phyloP scores from a whole-genome alignment of 2,888 invertebrate genomes.

The Noctua janthina region DNA sequence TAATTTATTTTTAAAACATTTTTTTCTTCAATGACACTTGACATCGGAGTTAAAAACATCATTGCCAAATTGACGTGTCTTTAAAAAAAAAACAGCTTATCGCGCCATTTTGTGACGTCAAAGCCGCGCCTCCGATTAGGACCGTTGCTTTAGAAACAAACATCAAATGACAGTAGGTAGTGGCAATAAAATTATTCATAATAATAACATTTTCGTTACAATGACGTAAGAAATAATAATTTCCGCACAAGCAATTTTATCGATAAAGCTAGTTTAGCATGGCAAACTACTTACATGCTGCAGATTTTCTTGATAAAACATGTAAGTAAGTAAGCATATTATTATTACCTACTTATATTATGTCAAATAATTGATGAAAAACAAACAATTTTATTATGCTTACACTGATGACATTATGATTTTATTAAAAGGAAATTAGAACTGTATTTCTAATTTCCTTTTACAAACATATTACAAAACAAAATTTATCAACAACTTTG shows the following conservation, averaged over 20 bases:
- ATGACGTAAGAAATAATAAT: conserved; percentile 26
- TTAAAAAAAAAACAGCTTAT: conserved; percentile 52
- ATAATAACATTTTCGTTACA: conserved; percentile 20
- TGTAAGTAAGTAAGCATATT: not conserved
- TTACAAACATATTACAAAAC: conserved; percentile 9
- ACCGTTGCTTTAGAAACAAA: conserved; percentile 54
- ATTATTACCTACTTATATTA: not conserved
- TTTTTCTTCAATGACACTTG: conserved; percentile 32
- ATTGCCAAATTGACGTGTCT: conserved; percentile 2
- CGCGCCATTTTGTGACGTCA: conserved; percentile 71
- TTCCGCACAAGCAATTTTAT: conserved; percentile 32
- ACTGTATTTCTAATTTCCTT: not conserved
- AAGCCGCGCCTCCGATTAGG: conserved; percentile 76
- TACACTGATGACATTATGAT: conserved; percentile 9
- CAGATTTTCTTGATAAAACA: not conserved
- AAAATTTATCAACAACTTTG: conserved; percentile 10
- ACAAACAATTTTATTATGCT: not conserved
- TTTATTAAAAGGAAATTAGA: not conserved
- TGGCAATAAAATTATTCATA: conserved; percentile 10
- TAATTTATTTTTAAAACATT: conserved; percentile 17
- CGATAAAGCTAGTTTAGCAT: conserved; percentile 5
- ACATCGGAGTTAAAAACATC: conserved; percentile 30
- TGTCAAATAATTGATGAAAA: not conserved
- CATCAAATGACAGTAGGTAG: conserved; percentile 32
- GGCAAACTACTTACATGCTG: conserved; percentile 3